Evolutionary conservation across 1,140 invertebrate genomes (phyloP).

Genomic region (Littorina saxatilis): DNA sequence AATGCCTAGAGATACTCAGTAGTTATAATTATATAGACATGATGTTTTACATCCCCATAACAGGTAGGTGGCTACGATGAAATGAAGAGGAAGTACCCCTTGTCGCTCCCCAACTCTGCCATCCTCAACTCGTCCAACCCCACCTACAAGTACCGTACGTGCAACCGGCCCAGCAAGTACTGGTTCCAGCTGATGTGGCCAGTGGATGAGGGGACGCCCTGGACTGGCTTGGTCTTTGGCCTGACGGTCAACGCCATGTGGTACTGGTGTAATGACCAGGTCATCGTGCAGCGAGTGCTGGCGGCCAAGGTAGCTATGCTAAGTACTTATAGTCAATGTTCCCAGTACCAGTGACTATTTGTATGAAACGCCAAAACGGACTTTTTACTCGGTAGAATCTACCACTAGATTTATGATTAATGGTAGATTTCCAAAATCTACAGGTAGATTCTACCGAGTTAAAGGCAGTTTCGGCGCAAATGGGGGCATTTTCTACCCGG

Average conservation of each 20-base stretch:
- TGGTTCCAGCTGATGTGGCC: slow-evolving; percentile 76
- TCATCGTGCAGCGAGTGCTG: slow-evolving; percentile 79
- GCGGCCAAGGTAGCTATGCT: slow-evolving; percentile 75
- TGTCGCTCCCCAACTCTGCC: slow-evolving; percentile 68
- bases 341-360: too few relatives aligned
- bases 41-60: too few relatives aligned
- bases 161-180: slow-evolving; percentile 73
- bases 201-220: slow-evolving; percentile 75
- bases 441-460: too few relatives aligned
- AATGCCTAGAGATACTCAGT: too few relatives aligned
- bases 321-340: too few relatives aligned
- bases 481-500: too few relatives aligned
- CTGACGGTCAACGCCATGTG: slow-evolving; percentile 78
- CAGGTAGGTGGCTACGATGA: slow-evolving; percentile 75
- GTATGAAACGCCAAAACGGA: too few relatives aligned
- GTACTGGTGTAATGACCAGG: slow-evolving; percentile 81
- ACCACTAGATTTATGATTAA: too few relatives aligned
- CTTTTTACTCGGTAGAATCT: too few relatives aligned
- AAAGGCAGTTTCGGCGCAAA: too few relatives aligned
- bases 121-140: slow-evolving; percentile 35
- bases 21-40: too few relatives aligned
- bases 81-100: slow-evolving; percentile 73
- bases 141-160: slow-evolving; percentile 63
- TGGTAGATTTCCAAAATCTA: too few relatives aligned
- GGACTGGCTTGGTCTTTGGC: slow-evolving; percentile 79